These are phyloP conservation scores for Forbesichthys papilliferus DNA, from an alignment of 2,113 vertebrate species.

Conservation along the genomic window DNA sequence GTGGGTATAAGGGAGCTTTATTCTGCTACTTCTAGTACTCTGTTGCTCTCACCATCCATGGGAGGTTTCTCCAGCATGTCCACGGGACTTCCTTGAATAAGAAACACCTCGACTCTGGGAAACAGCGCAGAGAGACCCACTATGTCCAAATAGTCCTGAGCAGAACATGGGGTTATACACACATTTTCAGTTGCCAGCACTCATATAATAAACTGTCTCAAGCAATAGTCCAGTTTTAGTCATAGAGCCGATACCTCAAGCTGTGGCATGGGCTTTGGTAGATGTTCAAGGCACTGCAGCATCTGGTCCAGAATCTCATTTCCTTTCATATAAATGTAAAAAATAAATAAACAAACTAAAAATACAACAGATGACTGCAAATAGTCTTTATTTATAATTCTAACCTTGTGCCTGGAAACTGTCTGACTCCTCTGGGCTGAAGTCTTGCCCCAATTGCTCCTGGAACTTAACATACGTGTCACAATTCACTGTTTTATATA, in stretches of 20 bases:
- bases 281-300: constrained; percentile 81
- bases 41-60: constrained; percentile 74
- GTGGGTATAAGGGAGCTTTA: no score
- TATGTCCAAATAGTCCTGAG: constrained; percentile 81
- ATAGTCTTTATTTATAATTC: neutral
- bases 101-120: constrained; percentile 82
- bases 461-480: constrained; percentile 63
- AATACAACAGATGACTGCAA: neutral
- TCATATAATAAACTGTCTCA: neutral
- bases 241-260: constrained; percentile 70
- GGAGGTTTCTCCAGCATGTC: constrained; percentile 80
- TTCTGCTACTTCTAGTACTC: neutral
- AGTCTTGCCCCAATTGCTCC: constrained; percentile 73
- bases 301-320: constrained; percentile 79
- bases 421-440: constrained; percentile 74
- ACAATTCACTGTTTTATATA: no score
- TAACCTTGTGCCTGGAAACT: constrained; percentile 74
- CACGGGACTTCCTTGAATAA: constrained; percentile 81
- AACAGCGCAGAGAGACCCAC: constrained; percentile 78
- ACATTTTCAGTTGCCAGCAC: neutral
- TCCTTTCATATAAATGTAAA: constrained; percentile 50
- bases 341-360: neutral
- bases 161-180: constrained; percentile 8
- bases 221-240: neutral
- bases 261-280: constrained; percentile 79